Evolutionary conservation across 1,140 invertebrate genomes (phyloP).

Genomic region (Listronotus oregonensis): DNA sequence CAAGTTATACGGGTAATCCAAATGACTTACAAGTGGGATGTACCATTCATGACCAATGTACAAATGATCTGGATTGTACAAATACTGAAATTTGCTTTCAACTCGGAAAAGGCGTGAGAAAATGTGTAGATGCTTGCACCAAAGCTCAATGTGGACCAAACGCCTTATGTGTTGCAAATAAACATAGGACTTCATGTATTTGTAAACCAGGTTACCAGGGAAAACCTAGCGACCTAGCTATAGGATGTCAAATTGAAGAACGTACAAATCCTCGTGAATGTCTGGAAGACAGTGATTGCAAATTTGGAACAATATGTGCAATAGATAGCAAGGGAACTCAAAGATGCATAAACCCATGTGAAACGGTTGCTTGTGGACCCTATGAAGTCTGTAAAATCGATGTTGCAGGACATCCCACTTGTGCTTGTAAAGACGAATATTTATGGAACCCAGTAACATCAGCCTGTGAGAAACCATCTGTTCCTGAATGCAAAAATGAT

Average conservation of each 20-base stretch:
- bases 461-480: slow-evolving; percentile 80
- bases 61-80: slow-evolving; percentile 79
- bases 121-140: slow-evolving; percentile 84
- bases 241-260: slow-evolving; percentile 75
- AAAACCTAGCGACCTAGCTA: slow-evolving; percentile 75
- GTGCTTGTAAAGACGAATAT: slow-evolving; percentile 75
- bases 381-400: slow-evolving; percentile 80
- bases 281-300: slow-evolving; percentile 72
- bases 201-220: slow-evolving; percentile 80
- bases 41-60: slow-evolving; percentile 71
- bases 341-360: slow-evolving; percentile 78
- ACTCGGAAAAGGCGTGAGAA: slow-evolving; percentile 72
- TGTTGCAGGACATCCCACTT: slow-evolving; percentile 68
- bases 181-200: slow-evolving; percentile 82
- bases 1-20: slow-evolving; percentile 79
- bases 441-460: slow-evolving; percentile 83
- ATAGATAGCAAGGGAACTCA: slow-evolving; percentile 63
- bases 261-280: slow-evolving; percentile 66
- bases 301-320: slow-evolving; percentile 65
- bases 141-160: slow-evolving; percentile 90
- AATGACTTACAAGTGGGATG: slow-evolving; percentile 73
- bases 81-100: slow-evolving; percentile 86
- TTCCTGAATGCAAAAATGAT: slow-evolving; percentile 78
- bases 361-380: slow-evolving; percentile 75
- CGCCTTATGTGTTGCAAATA: slow-evolving; percentile 80